Percentiles rank a stretch among this genome's conserved stretches.
Evolutionary conservation across 2,797 vertebrate species (phyloP).

Genomic region (Intellagama lesueurii): DNA sequence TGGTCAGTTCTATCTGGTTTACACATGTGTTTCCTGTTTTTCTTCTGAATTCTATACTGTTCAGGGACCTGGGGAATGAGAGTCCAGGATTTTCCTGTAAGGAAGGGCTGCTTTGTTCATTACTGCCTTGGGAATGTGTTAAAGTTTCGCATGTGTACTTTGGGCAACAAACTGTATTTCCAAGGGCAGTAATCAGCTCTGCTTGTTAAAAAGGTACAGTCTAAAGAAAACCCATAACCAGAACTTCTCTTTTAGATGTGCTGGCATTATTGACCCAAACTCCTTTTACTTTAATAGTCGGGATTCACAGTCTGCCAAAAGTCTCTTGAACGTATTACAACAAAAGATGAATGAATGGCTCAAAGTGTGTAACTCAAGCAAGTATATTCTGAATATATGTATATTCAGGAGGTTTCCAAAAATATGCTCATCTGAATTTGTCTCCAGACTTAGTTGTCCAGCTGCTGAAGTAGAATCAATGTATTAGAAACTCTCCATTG

Average conservation of each 20-base stretch:
- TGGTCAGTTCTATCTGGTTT: slow-evolving; percentile 75
- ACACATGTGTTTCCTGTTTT: slow-evolving; percentile 96
- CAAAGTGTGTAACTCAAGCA: slow-evolving; percentile 50
- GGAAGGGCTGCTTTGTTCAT: slow-evolving; percentile 85
- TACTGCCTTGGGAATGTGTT: slow-evolving; percentile 82
- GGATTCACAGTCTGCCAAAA: slow-evolving; percentile 34
- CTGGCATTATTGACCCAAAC: slow-evolving; percentile 6
- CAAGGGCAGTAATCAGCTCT: slow-evolving; percentile 59
- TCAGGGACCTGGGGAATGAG: slow-evolving; percentile 72
- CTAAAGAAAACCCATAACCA: slow-evolving; percentile 21
- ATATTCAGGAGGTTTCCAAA: background rate
- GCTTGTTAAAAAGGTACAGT: slow-evolving; percentile 55
- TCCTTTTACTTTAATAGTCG: background rate
- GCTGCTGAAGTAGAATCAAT: background rate
- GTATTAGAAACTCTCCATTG: background rate
- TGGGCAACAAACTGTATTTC: slow-evolving; percentile 58
- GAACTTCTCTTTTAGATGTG: background rate
- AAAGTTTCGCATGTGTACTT: slow-evolving; percentile 79
- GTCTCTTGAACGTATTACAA: slow-evolving; percentile 49
- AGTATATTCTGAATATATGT: background rate
- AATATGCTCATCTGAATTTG: background rate
- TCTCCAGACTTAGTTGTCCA: background rate
- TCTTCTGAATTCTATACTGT: slow-evolving; percentile 77
- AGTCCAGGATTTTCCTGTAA: slow-evolving; percentile 87
- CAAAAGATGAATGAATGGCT: slow-evolving; percentile 30